Conservation (phyloP, 2,888 invertebrate species). For the Emesis castigata region DNA sequence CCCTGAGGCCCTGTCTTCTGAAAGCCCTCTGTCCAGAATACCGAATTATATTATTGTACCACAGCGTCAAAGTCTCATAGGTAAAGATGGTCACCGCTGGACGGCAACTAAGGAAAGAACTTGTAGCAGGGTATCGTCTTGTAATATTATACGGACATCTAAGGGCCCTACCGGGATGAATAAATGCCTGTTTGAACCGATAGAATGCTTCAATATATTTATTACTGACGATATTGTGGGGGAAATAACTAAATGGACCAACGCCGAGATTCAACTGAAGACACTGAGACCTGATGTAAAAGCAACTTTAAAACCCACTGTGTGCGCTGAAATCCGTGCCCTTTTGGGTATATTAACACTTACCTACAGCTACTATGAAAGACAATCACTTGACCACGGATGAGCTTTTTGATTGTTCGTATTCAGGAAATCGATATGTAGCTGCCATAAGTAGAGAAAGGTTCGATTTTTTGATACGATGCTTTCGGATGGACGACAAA, state of each 20-base stretch:
- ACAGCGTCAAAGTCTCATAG: too few species aligned
- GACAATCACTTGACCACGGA: slow-evolving; percentile 47
- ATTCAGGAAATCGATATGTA: slow-evolving; percentile 47
- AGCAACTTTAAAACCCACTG: slow-evolving; percentile 15
- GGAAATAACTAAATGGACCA: slow-evolving; percentile 38
- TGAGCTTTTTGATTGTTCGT: slow-evolving; percentile 47
- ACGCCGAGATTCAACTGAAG: too few species aligned
- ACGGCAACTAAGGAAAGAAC: slow-evolving; percentile 4
- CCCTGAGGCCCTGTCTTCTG: too few species aligned
- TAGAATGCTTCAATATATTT: slow-evolving; percentile 34
- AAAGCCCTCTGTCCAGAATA: too few species aligned
- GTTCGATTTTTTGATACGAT: slow-evolving; percentile 52
- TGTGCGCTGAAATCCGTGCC: slow-evolving; percentile 22
- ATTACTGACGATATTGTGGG: slow-evolving; percentile 39
- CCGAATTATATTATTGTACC: too few species aligned
- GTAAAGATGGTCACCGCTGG: neutral
- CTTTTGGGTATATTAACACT: slow-evolving; percentile 28
- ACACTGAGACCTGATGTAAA: slow-evolving; percentile 16
- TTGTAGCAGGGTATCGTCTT: neutral
- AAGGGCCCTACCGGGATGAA: slow-evolving; percentile 16
- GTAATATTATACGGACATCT: slow-evolving; percentile 8
- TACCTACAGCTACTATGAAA: slow-evolving; percentile 28
- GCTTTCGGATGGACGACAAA: slow-evolving; percentile 41
- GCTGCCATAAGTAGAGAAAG: slow-evolving; percentile 49
- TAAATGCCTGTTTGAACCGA: slow-evolving; percentile 18